Evolutionary conservation across 37 sponge, comb jelly and placozoan genomes (phyloP).

Genomic region (Oscarella lobularis): DNA sequence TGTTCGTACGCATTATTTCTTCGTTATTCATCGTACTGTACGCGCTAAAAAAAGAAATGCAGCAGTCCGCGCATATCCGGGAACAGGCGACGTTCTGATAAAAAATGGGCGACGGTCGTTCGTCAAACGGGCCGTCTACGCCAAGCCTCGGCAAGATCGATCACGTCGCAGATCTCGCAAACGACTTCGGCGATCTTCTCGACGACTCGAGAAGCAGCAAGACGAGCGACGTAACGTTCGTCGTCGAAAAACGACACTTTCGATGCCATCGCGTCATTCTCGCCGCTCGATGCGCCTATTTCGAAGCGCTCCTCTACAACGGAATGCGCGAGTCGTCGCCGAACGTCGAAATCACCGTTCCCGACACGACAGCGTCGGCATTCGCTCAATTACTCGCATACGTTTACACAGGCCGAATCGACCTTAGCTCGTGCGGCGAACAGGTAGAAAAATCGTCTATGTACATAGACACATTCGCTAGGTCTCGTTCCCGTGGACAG

Average conservation of each 20-base stretch:
- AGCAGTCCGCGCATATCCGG: too few relatives aligned
- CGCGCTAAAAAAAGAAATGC: too few relatives aligned
- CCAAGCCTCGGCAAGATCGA: not conserved
- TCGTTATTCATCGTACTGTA: too few relatives aligned
- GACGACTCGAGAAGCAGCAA: not conserved
- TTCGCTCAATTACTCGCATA: conserved; percentile 56
- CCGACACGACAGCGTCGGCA: conserved; percentile 55
- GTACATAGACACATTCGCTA: too few relatives aligned
- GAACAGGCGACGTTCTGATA: too few relatives aligned
- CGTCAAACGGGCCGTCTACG: too few relatives aligned
- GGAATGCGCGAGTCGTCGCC: conserved; percentile 67
- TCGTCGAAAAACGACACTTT: conserved; percentile 47
- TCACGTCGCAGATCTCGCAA: not conserved
- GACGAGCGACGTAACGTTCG: conserved; percentile 50
- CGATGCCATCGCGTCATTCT: conserved; percentile 51
- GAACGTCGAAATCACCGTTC: not conserved
- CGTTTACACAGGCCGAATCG: conserved; percentile 58
- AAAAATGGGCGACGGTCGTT: too few relatives aligned
- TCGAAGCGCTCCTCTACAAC: conserved; percentile 61
- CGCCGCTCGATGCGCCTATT: conserved; percentile 61
- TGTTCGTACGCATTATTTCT: too few relatives aligned
- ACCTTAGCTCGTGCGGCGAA: conserved; percentile 42
- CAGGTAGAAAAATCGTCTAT: too few relatives aligned
- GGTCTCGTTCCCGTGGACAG: conserved; percentile 12
- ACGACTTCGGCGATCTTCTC: not conserved